A percentile compares a stretch with the other conserved stretches of the same genome.
phyloP scores from a whole-genome alignment of 2,113 vertebrate species.

The Siniperca knerii region DNA sequence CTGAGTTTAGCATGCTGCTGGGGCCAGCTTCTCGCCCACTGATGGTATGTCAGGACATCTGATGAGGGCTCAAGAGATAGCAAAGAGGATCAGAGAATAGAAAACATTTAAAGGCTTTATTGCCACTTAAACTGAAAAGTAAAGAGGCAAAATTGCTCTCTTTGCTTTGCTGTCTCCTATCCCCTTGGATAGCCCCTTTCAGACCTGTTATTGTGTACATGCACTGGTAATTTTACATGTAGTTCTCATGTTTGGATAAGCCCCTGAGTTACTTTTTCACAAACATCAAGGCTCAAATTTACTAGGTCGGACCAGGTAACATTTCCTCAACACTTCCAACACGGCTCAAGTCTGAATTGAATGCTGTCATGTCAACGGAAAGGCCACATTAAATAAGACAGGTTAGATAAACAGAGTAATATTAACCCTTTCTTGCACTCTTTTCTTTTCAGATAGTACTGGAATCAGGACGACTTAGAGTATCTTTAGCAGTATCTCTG shows the following conservation, averaged over 20 bases:
- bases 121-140: conserved; percentile 36
- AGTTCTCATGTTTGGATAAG: neutral
- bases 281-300: neutral
- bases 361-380: accelerated
- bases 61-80: conserved; percentile 48
- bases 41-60: conserved; percentile 51
- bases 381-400: neutral
- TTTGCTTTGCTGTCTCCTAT: conserved; percentile 14
- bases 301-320: neutral
- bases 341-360: neutral
- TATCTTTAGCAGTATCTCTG: neutral
- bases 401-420: neutral
- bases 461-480: neutral
- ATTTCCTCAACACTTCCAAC: neutral
- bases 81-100: conserved; percentile 37
- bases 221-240: neutral
- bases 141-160: conserved; percentile 26
- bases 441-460: neutral
- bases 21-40: conserved; percentile 24
- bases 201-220: neutral
- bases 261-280: neutral
- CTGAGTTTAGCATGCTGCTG: conserved; percentile 38
- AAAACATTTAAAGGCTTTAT: conserved; percentile 60
- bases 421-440: neutral
- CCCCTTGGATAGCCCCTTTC: neutral